A percentile compares a stretch with the other conserved stretches of the same genome.
These are phyloP conservation scores for Urocolius indicus DNA, from an alignment of 2,113 vertebrate species.

Conservation along the genomic window DNA sequence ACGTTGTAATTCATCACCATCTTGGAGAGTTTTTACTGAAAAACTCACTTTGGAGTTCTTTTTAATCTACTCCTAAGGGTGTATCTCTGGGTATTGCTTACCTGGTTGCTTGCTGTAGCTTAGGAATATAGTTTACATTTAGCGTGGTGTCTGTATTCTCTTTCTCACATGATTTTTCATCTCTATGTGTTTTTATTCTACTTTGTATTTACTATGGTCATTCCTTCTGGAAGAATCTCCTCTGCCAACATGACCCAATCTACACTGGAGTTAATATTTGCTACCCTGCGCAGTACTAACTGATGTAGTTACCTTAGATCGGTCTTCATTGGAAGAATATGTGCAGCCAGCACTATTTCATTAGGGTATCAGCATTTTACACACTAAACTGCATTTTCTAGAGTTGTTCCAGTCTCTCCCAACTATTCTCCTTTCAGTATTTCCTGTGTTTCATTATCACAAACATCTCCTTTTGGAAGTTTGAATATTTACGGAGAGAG, in stretches of 20 bases:
- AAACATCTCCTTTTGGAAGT: not conserved
- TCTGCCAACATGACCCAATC: not conserved
- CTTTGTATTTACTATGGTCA: not conserved
- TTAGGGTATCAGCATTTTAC: not conserved
- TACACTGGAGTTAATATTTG: not conserved
- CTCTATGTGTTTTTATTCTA: not conserved
- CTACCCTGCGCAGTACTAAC: not conserved
- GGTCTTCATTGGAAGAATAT: not conserved
- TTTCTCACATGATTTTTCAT: not conserved
- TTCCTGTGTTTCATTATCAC: not conserved
- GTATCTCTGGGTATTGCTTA: not conserved
- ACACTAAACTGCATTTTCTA: not conserved
- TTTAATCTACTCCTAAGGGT: conserved; percentile 14
- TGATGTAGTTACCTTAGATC: not conserved
- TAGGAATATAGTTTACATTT: not conserved
- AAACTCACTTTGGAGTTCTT: conserved; percentile 14
- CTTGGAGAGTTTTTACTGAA: not conserved
- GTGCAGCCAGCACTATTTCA: not conserved
- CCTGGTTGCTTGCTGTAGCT: not conserved
- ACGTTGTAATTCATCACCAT: not conserved
- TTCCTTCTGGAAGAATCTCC: not conserved
- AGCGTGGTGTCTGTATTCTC: not conserved
- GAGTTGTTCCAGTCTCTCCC: not conserved
- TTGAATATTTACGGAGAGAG: not conserved
- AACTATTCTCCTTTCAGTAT: not conserved